Base-by-base conservation (phyloP, 2,113 vertebrate species). In the Pyxicephalus adspersus region DNA sequence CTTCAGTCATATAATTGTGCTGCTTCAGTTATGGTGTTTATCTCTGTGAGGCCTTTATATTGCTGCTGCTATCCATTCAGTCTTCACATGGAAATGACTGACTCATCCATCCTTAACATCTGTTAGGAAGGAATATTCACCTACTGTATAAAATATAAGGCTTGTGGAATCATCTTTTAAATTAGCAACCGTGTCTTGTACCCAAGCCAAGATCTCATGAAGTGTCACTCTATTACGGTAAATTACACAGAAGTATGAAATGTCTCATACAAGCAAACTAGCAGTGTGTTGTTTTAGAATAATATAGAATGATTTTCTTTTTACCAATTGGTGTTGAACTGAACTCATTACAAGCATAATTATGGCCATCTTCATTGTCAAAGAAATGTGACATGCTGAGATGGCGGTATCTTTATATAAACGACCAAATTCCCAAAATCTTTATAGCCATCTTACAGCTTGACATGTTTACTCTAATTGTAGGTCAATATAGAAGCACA, bases 51-150 rank as follows among this genome's bases (percentile, higher is more conserved):
- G 2, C 23, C 68, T 72, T 26, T 23, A 31, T 45, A 45, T 70
- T 51, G 20, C 66, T 70, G 38, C 23, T 23, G 51, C 20, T 67
- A 5, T 15, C 64, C 67, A 26, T 72, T 72, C 68, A 68, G 38
- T 51, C 4, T 51, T 50, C 38, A 55, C 50, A 55, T 71, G 3
- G 20, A 54, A 71, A 28, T 55, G 51, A 52, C 23, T 70, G 68
- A 72, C 52, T 72, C 20, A 70, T 51, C 45, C 38, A 19, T 15
- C 22, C 38, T n/a, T 28, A 72, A 55, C 25, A 55, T 72, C 68
- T 72, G 25, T 8, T 51, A n/a, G 0, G 7, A 18, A 5, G 9
- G 20, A 29, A 52, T 16, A 18, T 29, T 28, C 51, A 55, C 19
- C 28, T 54, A n/a, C 51, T 72, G 68, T 28, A 70, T 2, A 28